A percentile compares a stretch with the other conserved stretches of the same genome.
These are phyloP conservation scores for Drosophila mimetica DNA, from an alignment of 2,888 invertebrate genomes.

Conservation along the genomic window DNA sequence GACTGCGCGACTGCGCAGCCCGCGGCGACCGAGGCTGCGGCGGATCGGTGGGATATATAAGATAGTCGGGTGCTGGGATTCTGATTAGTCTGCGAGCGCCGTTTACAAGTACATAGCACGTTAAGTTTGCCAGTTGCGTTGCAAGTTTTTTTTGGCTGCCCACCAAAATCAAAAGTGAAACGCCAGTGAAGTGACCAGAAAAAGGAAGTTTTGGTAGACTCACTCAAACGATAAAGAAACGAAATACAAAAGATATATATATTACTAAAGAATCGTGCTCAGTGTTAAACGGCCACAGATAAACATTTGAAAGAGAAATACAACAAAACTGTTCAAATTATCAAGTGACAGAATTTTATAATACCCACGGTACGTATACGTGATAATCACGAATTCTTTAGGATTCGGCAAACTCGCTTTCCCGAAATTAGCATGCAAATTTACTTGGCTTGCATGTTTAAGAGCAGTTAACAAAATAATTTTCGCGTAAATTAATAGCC, in stretches of 20 bases:
- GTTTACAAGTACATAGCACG: constrained; percentile 76
- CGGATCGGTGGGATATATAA: constrained; percentile 72
- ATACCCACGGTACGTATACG: constrained; percentile 62
- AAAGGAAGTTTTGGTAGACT: constrained; percentile 30
- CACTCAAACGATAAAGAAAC: background rate
- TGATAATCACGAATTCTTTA: constrained; percentile 23
- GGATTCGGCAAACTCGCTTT: constrained; percentile 1
- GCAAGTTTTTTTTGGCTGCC: constrained; percentile 65
- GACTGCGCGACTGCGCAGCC: constrained; percentile 38
- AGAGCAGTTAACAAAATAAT: constrained; percentile 20
- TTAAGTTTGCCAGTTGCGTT: constrained; percentile 42
- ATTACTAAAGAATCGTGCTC: constrained; percentile 27
- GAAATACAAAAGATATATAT: background rate
- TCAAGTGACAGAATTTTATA: constrained; percentile 4
- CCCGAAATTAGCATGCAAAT: constrained; percentile 25
- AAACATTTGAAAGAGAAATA: constrained; percentile 25
- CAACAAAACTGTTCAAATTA: constrained; percentile 14
- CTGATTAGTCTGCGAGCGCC: constrained; percentile 83
- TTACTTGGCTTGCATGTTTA: constrained; percentile 31
- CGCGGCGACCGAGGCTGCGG: constrained; percentile 26
- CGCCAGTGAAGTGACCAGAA: constrained; percentile 57
- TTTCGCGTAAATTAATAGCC: constrained; percentile 8
- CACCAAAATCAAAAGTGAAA: constrained; percentile 40
- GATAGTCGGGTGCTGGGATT: constrained; percentile 77
- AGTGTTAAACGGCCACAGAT: constrained; percentile 40